A percentile compares a stretch with the other conserved stretches of the same genome.
Evolutionary conservation across 1,140 invertebrate genomes (phyloP).

Genomic region (Pseudomyrmex flavicornis): DNA sequence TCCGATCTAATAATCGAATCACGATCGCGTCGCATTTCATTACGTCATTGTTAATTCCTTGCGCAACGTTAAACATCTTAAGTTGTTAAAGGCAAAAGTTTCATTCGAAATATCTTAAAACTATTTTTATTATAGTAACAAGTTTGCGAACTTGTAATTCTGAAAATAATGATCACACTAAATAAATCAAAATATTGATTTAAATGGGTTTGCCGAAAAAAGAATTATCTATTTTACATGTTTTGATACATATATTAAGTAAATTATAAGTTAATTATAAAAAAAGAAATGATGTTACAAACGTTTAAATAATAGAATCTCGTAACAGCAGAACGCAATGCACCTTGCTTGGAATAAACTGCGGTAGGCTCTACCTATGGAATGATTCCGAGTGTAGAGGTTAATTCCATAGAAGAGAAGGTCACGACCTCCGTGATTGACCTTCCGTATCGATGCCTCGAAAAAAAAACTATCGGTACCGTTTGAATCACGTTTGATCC

Average conservation of each 20-base stretch:
- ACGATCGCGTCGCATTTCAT: constrained; percentile 26
- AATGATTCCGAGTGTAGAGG: constrained; percentile 12
- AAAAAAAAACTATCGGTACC: constrained; percentile 30
- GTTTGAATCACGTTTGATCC: constrained; percentile 46
- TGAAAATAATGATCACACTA: neutral
- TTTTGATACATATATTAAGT: neutral
- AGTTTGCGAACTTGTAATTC: too few relatives aligned
- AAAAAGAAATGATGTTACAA: neutral
- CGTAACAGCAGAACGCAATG: neutral
- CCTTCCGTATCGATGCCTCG: constrained; percentile 32
- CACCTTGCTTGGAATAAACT: constrained; percentile 15
- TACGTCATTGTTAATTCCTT: constrained; percentile 24
- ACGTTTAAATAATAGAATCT: constrained; percentile 19
- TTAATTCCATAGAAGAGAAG: constrained; percentile 48
- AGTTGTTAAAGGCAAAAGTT: neutral
- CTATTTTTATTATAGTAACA: neutral
- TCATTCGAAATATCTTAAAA: neutral
- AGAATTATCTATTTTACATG: neutral
- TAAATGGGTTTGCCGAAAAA: too few relatives aligned
- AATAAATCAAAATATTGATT: neutral
- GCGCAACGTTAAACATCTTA: neutral
- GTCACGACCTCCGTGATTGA: constrained; percentile 24
- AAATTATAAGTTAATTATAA: neutral
- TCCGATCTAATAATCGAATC: constrained; percentile 54
- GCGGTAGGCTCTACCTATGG: neutral